Conservation (phyloP, 2,113 vertebrate genomes). For the Mustela nigripes region DNA sequence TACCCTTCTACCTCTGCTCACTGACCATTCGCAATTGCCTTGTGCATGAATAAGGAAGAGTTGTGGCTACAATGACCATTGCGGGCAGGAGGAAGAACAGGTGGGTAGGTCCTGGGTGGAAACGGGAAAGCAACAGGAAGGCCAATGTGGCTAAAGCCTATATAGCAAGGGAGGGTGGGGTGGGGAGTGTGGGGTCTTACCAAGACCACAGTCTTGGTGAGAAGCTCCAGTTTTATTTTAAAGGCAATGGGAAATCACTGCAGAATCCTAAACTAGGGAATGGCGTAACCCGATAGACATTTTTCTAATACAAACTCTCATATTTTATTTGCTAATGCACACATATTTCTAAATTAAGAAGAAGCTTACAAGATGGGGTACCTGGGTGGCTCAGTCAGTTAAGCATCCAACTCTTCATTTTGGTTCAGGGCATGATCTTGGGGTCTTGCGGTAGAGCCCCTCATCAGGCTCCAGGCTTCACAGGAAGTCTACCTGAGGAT, state of each 20-base stretch:
- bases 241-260: background rate
- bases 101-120: background rate
- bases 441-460: too few species aligned
- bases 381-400: too few species aligned
- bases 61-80: background rate
- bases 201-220: background rate
- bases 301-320: constrained; percentile 58
- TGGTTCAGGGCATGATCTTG: too few species aligned
- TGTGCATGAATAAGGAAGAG: background rate
- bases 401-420: too few species aligned
- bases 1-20: background rate
- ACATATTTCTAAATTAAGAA: constrained; percentile 82
- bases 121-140: background rate
- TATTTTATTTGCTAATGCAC: constrained; percentile 84
- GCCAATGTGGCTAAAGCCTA: background rate
- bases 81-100: background rate
- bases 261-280: constrained; percentile 4
- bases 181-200: background rate
- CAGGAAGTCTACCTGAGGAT: too few species aligned
- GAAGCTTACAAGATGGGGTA: too few species aligned
- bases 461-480: too few species aligned
- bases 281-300: background rate
- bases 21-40: background rate
- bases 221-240: background rate
- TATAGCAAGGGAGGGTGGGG: background rate